Base-by-base conservation (phyloP, 2,888 invertebrate species). In the Drosophila picticornis region DNA sequence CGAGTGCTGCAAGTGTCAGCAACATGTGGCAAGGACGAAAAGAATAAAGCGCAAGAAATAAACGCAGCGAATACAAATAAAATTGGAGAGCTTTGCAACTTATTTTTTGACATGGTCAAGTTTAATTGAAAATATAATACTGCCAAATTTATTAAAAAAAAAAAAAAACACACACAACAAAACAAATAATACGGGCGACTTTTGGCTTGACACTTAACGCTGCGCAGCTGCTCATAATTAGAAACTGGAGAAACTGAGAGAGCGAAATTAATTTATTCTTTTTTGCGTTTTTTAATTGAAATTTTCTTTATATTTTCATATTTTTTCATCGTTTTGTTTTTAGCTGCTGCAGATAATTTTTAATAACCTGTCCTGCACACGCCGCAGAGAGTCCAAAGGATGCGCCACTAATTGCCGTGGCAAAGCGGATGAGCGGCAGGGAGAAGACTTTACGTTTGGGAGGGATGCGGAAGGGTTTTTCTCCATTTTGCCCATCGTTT, bases 241-340 rank as follows among this genome's bases (percentile, higher is more conserved):
- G 83, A 88, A 82, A 82, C 72, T 77, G 69, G 66, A 62, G 68
- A 52, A 62, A 69, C 29, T 2, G 64, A 60, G 53, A 66, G 62
- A 51, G 65, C 46, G 53, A 76, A 89, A 89, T 87, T 87, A 86
- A 89, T 89, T 87, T 86, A 88, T 86, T 88, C 88, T 69, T 84
- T 80, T 87, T 89, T 82, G 72, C 77, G 71, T 74, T 83, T 90
- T 89, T 90, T 90, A 87, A 90, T 90, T 90, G 85, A 88, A 90
- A 74, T 80, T 81, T 81, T 73, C 73, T 70, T 66, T 68, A 63
- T 48, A 60, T 77, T 53, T 69, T 61, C 67, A 67, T 63, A 34
- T 60, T 55, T 57, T 51, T 69, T 74, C 66, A 52, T 48, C 46
- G 13, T 34, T 34, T 13, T 63, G 52, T 62, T 60, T 72, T 70